Conservation (phyloP, 2,113 vertebrate genomes). For the mouse (Mus musculus) region GRCm39 chr5:103896001-103896500, state of each 20-base stretch:
- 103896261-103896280: neutral
- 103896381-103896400: neutral
- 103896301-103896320: neutral
- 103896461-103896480: neutral
- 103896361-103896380: neutral
- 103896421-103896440: neutral
- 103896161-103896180: neutral
- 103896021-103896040: neutral
- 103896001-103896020: neutral
- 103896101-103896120: neutral
- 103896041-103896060: no score
- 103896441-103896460: neutral
- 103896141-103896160: neutral
- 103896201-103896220: no score
- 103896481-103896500: conserved; percentile 13
- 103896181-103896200: neutral
- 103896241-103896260: no score
- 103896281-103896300: neutral
- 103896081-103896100: neutral
- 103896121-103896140: neutral
- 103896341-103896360: neutral
- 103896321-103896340: neutral
- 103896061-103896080: neutral
- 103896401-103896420: neutral
- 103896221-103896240: neutral